Evolutionary conservation across 2,113 vertebrate genomes (phyloP), one percentile per base, ranked within the genome.

Genomic region (Myotis lucifugus): DNA sequence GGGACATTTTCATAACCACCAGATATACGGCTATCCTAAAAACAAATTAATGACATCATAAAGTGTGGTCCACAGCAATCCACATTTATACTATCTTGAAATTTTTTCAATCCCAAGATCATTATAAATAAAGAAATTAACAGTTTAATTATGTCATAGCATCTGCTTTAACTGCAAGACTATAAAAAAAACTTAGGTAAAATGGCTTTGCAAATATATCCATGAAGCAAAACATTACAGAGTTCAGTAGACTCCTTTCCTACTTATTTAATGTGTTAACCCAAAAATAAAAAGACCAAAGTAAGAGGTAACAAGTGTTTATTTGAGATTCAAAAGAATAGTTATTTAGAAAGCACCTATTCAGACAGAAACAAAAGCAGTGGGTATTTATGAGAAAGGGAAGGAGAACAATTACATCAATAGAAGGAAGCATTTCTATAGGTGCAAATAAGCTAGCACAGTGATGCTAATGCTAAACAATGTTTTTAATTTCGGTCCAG

Each of bases 1-100:
- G 99, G 99, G 90, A 99, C 99, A 5, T 99, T 99, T 98, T 99
- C 99, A 79, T 99, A 99, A 94, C 99, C 99, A 52, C 99, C 99
- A 64, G 99, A 79, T 97, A 99, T 99, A 48, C 99, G 98, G 95
- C 98, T 99, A 97, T 99, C 99, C 99, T 99, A 95, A 89, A 34
- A 88, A 89, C 77, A 97, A n/a, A 90, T 77, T 18, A 74, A 73
- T 34, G 91, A 83, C 84, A 93, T 69, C 59, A 83, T 69, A 72
- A 84, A 61, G 17, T 91, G 54, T 56, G 83, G 34, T 89, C 88
- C 42, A 69, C 50, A 25, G 15, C 25, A 97, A 97, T 56, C 76
- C 64, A 90, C 21, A 87, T 40, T 92, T 73, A 25, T 4, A 90
- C 17, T 72, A 87, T 46, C 61, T 42, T 46, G 32, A 50, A 84